phyloP scores from a whole-genome alignment of 2,888 invertebrate genomes.

The Ryuthela nishihirai region DNA sequence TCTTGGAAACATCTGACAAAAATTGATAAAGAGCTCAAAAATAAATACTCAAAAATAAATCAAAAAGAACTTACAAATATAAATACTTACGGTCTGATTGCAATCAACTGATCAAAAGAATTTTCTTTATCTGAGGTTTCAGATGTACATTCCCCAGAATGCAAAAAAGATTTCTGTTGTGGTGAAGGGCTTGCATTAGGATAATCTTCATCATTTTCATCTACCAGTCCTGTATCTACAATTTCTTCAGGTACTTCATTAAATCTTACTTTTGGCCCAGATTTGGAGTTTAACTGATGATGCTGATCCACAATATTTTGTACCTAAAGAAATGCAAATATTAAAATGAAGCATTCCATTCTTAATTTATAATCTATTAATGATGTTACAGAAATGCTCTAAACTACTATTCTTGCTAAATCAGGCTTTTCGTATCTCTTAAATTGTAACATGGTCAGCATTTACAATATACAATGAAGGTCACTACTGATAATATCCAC shows the following conservation, averaged over 20 bases:
- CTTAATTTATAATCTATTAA: no score
- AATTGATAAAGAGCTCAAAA: no score
- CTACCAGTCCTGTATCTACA: constrained; percentile 14
- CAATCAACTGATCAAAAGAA: constrained; percentile 48
- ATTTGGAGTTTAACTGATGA: constrained; percentile 63
- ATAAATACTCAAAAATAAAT: no score
- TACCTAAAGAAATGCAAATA: constrained; percentile 60
- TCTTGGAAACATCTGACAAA: no score
- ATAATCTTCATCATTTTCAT: neutral
- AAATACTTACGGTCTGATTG: constrained; percentile 52
- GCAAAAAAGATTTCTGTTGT: no score
- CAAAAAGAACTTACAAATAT: neutral
- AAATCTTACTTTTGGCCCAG: constrained; percentile 75
- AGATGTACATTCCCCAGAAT: no score
- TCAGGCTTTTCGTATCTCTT: no score
- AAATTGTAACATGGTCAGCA: no score
- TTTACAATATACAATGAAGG: no score
- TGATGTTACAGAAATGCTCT: no score
- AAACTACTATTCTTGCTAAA: no score
- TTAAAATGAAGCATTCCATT: neutral
- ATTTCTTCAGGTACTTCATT: constrained; percentile 58
- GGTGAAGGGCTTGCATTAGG: neutral
- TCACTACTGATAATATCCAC: no score
- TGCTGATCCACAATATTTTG: constrained; percentile 91
- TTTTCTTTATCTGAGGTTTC: constrained; percentile 10